phyloP scores from a whole-genome alignment of 2,888 invertebrate species.

The Sphinx pinastri region DNA sequence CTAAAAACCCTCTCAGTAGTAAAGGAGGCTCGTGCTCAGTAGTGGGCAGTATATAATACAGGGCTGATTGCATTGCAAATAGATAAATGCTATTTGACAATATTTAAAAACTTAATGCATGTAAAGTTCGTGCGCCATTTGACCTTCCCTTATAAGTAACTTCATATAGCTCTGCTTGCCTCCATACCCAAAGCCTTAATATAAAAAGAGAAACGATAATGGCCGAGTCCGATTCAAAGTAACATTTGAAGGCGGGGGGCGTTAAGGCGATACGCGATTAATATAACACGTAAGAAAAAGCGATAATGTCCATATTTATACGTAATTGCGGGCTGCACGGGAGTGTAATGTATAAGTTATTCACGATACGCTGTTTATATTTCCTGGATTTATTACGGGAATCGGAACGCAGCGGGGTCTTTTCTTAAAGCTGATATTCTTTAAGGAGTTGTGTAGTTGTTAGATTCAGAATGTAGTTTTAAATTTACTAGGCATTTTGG shows the following conservation, averaged over 20 bases:
- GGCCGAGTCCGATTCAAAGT: constrained; percentile 36
- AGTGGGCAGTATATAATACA: too few species aligned
- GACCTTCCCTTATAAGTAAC: background rate
- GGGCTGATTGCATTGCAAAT: too few species aligned
- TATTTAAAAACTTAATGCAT: too few species aligned
- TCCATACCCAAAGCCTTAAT: constrained; percentile 29
- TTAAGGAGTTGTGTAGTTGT: background rate
- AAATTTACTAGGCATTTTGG: too few species aligned
- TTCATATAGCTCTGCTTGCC: constrained; percentile 2
- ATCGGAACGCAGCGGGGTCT: background rate
- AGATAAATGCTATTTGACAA: too few species aligned
- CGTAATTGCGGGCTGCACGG: constrained; percentile 4
- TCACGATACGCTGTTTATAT: background rate
- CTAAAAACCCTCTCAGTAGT: too few species aligned
- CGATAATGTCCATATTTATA: constrained; percentile 27
- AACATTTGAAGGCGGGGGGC: constrained; percentile 40
- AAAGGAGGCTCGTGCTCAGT: too few species aligned
- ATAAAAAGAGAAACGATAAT: constrained; percentile 38
- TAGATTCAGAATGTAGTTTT: background rate
- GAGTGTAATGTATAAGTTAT: constrained; percentile 11
- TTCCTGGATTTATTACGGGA: constrained; percentile 19
- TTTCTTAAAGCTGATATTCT: background rate
- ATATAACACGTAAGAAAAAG: constrained; percentile 18
- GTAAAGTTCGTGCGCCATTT: too few species aligned
- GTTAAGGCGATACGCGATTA: constrained; percentile 34